phyloP scores from a whole-genome alignment of 2,797 vertebrate species.

The Epinephelus malabaricus region DNA sequence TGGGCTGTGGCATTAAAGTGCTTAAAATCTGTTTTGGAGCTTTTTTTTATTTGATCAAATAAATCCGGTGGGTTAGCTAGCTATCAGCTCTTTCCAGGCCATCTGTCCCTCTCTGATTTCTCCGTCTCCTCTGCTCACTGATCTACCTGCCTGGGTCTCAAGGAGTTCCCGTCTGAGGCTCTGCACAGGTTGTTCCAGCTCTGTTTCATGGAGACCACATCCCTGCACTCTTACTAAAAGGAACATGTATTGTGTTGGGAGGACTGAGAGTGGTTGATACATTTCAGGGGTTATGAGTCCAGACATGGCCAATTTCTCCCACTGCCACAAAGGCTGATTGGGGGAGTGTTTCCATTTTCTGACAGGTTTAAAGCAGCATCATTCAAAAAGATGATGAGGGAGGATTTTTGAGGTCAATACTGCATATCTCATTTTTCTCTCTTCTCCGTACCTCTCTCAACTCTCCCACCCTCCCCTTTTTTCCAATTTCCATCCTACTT shows the following conservation, averaged over 20 bases:
- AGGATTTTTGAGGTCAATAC: conserved; percentile 62
- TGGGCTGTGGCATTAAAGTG: conserved; percentile 68
- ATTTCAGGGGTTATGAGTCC: conserved; percentile 67
- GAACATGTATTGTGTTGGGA: conserved; percentile 46
- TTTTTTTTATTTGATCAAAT: conserved; percentile 75
- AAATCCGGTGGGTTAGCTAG: conserved; percentile 70
- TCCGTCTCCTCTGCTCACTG: conserved; percentile 53
- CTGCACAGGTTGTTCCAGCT: conserved; percentile 47
- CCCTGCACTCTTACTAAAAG: conserved; percentile 45
- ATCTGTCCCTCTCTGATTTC: conserved; percentile 76
- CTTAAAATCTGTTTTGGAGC: conserved; percentile 72
- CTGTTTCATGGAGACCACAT: conserved; percentile 51
- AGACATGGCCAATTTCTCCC: conserved; percentile 69
- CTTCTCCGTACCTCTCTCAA: neutral
- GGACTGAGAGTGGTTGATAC: conserved; percentile 56
- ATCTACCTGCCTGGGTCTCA: conserved; percentile 64
- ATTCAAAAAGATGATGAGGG: conserved; percentile 58
- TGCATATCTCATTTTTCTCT: conserved; percentile 27
- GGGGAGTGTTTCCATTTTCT: conserved; percentile 67
- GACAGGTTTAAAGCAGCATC: conserved; percentile 65
- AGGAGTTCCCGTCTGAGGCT: conserved; percentile 53
- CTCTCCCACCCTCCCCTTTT: conserved; percentile 16
- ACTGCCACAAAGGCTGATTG: conserved; percentile 67
- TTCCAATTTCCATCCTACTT: conserved; percentile 12
- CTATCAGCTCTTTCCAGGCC: conserved; percentile 78